Conservation (phyloP, 2,888 invertebrate species). For the Lacanobia wlatinum region DNA sequence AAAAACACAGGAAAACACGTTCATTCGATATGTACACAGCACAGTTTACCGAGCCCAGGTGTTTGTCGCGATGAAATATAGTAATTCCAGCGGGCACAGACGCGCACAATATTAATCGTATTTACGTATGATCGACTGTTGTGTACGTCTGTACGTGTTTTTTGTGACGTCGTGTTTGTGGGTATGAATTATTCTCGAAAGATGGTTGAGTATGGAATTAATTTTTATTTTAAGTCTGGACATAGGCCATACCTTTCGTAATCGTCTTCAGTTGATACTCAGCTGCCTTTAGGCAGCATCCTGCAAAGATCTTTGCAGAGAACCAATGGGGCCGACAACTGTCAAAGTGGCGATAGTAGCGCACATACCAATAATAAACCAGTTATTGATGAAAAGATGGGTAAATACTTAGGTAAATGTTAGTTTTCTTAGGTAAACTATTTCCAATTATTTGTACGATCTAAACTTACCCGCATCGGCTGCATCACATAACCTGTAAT, state of each 20-base stretch:
- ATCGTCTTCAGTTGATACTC: not conserved
- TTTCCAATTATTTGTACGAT: too few species aligned
- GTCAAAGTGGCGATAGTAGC: too few species aligned
- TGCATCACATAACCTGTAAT: too few species aligned
- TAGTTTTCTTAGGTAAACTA: too few species aligned
- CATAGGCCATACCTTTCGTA: not conserved
- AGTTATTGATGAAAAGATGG: too few species aligned
- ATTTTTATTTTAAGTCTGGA: not conserved
- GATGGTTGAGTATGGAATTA: not conserved
- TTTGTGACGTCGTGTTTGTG: conserved; percentile 12
- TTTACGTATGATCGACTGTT: conserved; percentile 35
- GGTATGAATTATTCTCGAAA: not conserved
- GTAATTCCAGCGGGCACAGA: conserved; percentile 40
- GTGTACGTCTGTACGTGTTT: conserved; percentile 20
- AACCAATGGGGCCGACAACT: too few species aligned
- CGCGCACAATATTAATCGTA: conserved; percentile 48
- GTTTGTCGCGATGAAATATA: conserved; percentile 36
- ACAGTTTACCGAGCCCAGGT: conserved; percentile 51
- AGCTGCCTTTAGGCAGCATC: too few species aligned
- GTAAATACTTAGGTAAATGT: too few species aligned
- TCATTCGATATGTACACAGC: conserved; percentile 22
- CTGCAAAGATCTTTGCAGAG: too few species aligned
- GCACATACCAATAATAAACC: too few species aligned
- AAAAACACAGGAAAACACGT: conserved; percentile 31
- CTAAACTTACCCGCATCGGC: too few species aligned